These are phyloP conservation scores for Sterrhoptilus dennistouni DNA, from an alignment of 2,113 vertebrate species.

Conservation along the genomic window DNA sequence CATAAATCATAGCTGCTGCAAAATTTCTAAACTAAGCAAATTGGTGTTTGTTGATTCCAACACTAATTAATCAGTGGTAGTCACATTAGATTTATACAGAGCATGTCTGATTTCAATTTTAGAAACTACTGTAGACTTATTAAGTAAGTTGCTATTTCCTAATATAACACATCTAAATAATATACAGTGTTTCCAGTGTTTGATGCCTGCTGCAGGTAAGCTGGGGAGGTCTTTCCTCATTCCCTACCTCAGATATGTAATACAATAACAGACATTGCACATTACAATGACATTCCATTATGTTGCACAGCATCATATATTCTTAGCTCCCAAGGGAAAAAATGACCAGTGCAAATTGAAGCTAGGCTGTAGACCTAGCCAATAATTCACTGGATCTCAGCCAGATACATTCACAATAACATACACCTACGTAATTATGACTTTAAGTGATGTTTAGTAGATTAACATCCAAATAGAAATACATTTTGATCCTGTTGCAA, in stretches of 20 bases:
- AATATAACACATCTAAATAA: neutral
- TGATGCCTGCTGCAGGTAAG: neutral
- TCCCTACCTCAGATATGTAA: slow-evolving; percentile 4
- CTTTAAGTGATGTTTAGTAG: slow-evolving; percentile 49
- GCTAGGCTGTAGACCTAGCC: slow-evolving; percentile 16
- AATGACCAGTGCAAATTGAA: slow-evolving; percentile 56
- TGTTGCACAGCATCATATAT: slow-evolving; percentile 42
- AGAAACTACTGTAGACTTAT: neutral
- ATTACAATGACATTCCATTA: slow-evolving; percentile 57
- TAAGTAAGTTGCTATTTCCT: neutral
- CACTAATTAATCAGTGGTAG: neutral
- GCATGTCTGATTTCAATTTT: neutral
- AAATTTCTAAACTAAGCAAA: neutral
- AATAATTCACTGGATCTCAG: slow-evolving; percentile 17
- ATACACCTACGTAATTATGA: neutral
- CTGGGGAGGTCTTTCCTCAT: neutral
- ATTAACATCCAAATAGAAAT: slow-evolving; percentile 46
- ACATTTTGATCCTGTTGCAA: slow-evolving; percentile 43
- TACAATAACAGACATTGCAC: slow-evolving; percentile 1
- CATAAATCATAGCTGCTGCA: neutral
- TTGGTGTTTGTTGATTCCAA: neutral
- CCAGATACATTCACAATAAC: neutral
- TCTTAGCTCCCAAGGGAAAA: slow-evolving; percentile 50
- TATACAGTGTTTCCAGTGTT: neutral
- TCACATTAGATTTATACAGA: neutral